Evolutionary conservation across 2,113 vertebrate species (phyloP).

Genomic region (Pleuronectes platessa): DNA sequence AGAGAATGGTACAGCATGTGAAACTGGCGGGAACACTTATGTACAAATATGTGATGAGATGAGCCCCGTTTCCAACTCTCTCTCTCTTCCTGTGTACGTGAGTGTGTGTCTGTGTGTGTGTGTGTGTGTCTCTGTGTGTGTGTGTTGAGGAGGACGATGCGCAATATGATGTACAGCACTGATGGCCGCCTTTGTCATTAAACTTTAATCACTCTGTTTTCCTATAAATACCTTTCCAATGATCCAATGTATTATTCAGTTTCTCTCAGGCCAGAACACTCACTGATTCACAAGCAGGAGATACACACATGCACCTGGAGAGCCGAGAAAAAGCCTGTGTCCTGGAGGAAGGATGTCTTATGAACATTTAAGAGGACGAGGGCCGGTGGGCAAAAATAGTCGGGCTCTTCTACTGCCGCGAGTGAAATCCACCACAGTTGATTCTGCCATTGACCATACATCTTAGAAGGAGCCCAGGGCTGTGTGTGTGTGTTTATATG

Average conservation of each 20-base stretch:
- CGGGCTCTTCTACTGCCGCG: conserved; percentile 38
- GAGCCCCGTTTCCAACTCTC: not conserved
- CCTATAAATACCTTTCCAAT: conserved; percentile 82
- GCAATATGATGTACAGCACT: conserved; percentile 59
- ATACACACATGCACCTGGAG: conserved; percentile 49
- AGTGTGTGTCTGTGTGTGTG: not conserved
- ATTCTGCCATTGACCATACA: conserved; percentile 18
- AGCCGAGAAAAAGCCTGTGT: conserved; percentile 24
- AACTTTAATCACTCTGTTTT: conserved; percentile 76
- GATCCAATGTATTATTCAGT: conserved; percentile 80
- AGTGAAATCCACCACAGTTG: conserved; percentile 33
- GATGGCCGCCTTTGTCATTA: conserved; percentile 76
- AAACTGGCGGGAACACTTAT: conserved; percentile 21
- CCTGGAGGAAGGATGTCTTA: conserved; percentile 40
- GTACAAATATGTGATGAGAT: conserved; percentile 28
- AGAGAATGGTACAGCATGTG: conserved; percentile 25
- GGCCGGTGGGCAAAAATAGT: conserved; percentile 45
- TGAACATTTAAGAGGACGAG: conserved; percentile 50
- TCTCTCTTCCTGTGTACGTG: not conserved
- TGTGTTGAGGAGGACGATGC: conserved; percentile 15
- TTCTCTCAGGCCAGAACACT: conserved; percentile 48
- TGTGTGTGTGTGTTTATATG: not conserved
- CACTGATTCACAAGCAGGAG: conserved; percentile 22
- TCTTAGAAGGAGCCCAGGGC: conserved; percentile 23
- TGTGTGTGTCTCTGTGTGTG: not conserved